phyloP scores from a whole-genome alignment of 2,797 vertebrate species.

The Apodemus agrarius region DNA sequence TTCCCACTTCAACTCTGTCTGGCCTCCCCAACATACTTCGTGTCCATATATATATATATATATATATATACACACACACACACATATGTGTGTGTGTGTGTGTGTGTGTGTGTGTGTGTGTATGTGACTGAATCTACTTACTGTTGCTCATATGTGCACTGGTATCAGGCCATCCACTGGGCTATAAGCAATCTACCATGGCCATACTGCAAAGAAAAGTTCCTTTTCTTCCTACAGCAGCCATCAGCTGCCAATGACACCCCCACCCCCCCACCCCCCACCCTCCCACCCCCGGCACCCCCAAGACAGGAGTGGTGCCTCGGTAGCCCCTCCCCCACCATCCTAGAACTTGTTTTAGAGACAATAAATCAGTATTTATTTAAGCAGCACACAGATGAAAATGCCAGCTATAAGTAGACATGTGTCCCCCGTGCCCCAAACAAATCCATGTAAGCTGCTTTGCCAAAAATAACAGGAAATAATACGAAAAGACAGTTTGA shows the following conservation, averaged over 20 bases:
- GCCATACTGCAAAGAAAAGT: background rate
- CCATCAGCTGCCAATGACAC: too few species aligned
- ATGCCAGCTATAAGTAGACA: background rate
- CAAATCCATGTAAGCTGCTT: background rate
- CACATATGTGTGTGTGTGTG: too few species aligned
- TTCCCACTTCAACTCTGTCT: background rate
- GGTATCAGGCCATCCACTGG: background rate
- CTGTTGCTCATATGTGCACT: background rate
- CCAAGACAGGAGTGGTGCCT: background rate
- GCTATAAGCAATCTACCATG: background rate
- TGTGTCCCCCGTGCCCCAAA: background rate
- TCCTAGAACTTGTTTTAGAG: background rate
- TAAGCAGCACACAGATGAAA: background rate
- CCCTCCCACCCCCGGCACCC: too few species aligned
- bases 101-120: too few species aligned
- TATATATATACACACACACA: background rate
- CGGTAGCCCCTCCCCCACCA: background rate
- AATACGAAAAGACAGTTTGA: background rate
- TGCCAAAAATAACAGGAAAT: background rate
- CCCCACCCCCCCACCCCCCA: too few species aligned
- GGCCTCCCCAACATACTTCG: background rate
- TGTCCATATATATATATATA: background rate
- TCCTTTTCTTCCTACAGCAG: background rate
- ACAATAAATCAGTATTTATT: background rate
- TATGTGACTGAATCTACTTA: background rate